Evolutionary conservation across 1,140 invertebrate species (phyloP).

Genomic region (Zaprionus nigranus): DNA sequence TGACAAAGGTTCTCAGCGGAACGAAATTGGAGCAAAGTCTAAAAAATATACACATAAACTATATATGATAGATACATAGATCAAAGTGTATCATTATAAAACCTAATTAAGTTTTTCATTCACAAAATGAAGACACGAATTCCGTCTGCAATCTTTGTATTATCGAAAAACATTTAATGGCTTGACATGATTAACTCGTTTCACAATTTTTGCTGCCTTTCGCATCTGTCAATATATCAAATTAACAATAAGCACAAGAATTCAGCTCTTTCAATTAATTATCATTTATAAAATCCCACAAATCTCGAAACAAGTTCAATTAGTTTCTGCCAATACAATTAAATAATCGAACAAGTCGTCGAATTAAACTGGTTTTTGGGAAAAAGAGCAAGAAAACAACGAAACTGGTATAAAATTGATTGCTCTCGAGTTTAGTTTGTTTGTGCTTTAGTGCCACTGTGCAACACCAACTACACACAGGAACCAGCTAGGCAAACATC

Average conservation of each 20-base stretch:
- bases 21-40: background rate
- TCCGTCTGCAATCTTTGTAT: background rate
- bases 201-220: constrained; percentile 6
- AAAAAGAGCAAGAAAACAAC: background rate
- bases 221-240: constrained; percentile 21
- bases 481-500: constrained; percentile 32
- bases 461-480: constrained; percentile 27
- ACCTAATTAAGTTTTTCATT: background rate
- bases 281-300: constrained; percentile 54
- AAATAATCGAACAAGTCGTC: constrained; percentile 29
- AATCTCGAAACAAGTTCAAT: constrained; percentile 63
- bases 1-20: background rate
- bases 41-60: background rate
- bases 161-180: background rate
- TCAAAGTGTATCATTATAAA: background rate
- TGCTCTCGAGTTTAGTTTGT: background rate
- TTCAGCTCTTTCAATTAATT: constrained; percentile 48
- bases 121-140: background rate
- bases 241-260: constrained; percentile 13
- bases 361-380: constrained; percentile 57
- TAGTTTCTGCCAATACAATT: constrained; percentile 36
- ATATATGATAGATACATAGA: background rate
- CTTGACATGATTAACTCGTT: constrained; percentile 21
- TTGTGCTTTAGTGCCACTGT: constrained; percentile 58
- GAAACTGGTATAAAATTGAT: constrained; percentile 13